Base-by-base conservation (phyloP, 2,888 invertebrate species). In the Xylota sylvarum region DNA sequence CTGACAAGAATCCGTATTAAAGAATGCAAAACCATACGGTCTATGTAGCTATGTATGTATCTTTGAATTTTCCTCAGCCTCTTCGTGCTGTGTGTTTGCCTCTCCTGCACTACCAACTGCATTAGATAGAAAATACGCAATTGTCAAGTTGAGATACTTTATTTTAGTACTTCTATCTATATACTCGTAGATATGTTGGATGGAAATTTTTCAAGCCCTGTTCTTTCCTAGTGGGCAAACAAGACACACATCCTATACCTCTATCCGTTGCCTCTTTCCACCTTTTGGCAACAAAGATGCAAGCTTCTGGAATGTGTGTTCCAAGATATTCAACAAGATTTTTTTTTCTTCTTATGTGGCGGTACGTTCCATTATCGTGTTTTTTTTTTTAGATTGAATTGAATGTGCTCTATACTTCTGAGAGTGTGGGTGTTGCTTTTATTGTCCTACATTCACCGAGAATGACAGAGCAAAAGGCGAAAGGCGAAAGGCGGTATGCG, bases 161-260 rank as follows among this genome's bases (percentile, higher is more conserved):
- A 62, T 43, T 55, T 74, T 55, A 62, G 40, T 43, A 5, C 62
- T 50, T 46, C 30, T 40, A 35, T n/a, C n/a, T n/a, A n/a, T n/a
- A n/a, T n/a, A n/a, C n/a, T n/a, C n/a, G n/a, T n/a, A n/a, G n/a
- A n/a, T 32, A 62, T 27, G 46, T 46, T 43, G 7, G 17, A 48
- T 32, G 62, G 2, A 12, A 27, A 30, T 27, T 74, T 55, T 74
- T 40, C 50, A 55, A n/a, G n/a, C 60, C 62, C 62, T 52, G 52
- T 52, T 64, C 73, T 40, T 74, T 74, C 43, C 62, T 55, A 5
- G 55, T 64, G 74, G 64, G 30, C 32, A 64, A 55, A 64, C 64
- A 35, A n/a, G n/a, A n/a, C n/a, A n/a, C n/a, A n/a, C n/a, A n/a
- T 27, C 14, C 35, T 23, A 32, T n/a, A n/a, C 14, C 14, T 5